These are phyloP conservation scores for Microchirus variegatus DNA, from an alignment of 2,797 vertebrate species.

Conservation along the genomic window DNA sequence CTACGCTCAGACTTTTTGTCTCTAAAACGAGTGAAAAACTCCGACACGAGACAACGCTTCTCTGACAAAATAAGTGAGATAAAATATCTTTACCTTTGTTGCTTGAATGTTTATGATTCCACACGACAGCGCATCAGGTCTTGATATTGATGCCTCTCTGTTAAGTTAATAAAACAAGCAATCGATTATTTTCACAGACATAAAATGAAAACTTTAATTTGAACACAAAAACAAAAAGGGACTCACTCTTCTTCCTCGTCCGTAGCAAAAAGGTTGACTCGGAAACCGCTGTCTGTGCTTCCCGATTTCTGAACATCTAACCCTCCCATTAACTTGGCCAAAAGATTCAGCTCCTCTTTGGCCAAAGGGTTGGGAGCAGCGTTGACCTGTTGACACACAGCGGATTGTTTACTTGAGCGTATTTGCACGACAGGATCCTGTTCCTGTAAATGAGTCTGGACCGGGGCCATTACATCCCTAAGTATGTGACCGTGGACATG, in stretches of 20 bases:
- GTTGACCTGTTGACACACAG: conserved; percentile 83
- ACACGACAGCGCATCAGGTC: conserved; percentile 90
- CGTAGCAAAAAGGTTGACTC: conserved; percentile 91
- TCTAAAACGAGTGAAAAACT: neutral
- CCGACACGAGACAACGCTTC: neutral
- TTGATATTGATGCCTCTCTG: conserved; percentile 90
- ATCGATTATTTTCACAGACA: neutral
- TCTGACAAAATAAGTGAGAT: neutral
- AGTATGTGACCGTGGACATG: neutral
- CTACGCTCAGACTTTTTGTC: neutral
- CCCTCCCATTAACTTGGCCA: conserved; percentile 93
- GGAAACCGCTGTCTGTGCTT: conserved; percentile 86
- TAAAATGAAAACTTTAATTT: neutral
- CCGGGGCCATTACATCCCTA: neutral
- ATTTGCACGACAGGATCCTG: neutral
- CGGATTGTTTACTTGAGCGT: neutral
- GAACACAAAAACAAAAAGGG: neutral
- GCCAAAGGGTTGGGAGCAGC: conserved; percentile 90
- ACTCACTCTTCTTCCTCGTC: conserved; percentile 97
- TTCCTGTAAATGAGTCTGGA: neutral
- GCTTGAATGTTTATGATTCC: conserved; percentile 94
- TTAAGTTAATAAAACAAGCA: neutral
- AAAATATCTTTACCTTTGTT: conserved; percentile 83
- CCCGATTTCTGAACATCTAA: conserved; percentile 86
- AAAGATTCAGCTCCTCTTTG: conserved; percentile 95